phyloP scores from a whole-genome alignment of 2,888 invertebrate genomes.

The Patella depressa region DNA sequence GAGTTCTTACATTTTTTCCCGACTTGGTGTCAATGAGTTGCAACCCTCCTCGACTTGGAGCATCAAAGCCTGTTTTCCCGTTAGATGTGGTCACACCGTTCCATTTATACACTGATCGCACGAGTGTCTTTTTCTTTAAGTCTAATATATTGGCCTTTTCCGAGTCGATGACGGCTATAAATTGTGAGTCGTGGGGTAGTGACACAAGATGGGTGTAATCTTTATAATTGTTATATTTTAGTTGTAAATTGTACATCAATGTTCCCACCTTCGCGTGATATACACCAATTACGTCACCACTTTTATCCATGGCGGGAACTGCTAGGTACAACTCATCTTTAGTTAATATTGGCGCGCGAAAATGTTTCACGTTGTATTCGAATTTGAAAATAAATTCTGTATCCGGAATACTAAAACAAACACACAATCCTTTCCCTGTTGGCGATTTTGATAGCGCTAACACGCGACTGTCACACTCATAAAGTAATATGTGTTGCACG shows the following conservation, averaged over 20 bases:
- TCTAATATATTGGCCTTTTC: slow-evolving; percentile 91
- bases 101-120: slow-evolving; percentile 92
- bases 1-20: slow-evolving; percentile 88
- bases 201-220: slow-evolving; percentile 65
- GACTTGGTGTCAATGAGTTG: slow-evolving; percentile 91
- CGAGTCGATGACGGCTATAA: slow-evolving; percentile 89
- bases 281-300: slow-evolving; percentile 88
- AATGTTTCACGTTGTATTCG: slow-evolving; percentile 85
- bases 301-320: slow-evolving; percentile 78
- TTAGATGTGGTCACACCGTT: slow-evolving; percentile 79
- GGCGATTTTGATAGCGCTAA: slow-evolving; percentile 79
- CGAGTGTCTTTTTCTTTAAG: slow-evolving; percentile 87
- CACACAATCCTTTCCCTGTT: slow-evolving; percentile 46
- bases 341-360: slow-evolving; percentile 84
- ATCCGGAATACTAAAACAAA: slow-evolving; percentile 74
- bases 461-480: slow-evolving; percentile 83
- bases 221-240: slow-evolving; percentile 67
- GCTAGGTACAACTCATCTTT: slow-evolving; percentile 85
- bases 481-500: slow-evolving; percentile 82
- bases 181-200: slow-evolving; percentile 74
- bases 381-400: slow-evolving; percentile 85
- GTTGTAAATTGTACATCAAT: slow-evolving; percentile 67
- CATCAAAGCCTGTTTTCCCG: slow-evolving; percentile 88
- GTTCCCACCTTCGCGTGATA: slow-evolving; percentile 87
- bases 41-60: slow-evolving; percentile 91